Percentiles rank a stretch among this genome's conserved stretches.
phyloP scores from a whole-genome alignment of 1,140 invertebrate genomes.

The Oedothorax gibbosus region DNA sequence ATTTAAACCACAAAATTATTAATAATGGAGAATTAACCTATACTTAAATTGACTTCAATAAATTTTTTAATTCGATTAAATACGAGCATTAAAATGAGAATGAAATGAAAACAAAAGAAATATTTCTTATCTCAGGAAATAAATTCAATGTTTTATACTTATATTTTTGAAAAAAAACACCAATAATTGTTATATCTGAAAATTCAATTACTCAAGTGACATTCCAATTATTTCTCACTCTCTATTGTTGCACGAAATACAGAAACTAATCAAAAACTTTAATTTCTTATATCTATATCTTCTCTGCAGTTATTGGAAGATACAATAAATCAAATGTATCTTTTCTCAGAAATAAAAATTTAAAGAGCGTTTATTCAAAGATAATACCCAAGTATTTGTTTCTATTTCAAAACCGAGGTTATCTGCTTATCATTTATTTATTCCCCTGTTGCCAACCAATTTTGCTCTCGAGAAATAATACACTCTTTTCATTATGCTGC shows the following conservation, averaged over 20 bases:
- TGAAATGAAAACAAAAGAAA: too few species aligned
- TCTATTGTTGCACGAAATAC: constrained; percentile 3
- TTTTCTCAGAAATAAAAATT: constrained; percentile 10
- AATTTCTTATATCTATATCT: not conserved
- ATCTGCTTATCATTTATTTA: constrained; percentile 38
- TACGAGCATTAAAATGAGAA: too few species aligned
- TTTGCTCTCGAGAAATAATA: constrained; percentile 43
- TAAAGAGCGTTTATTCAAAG: constrained; percentile 21
- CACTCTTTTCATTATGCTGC: constrained; percentile 36
- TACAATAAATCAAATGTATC: constrained; percentile 26
- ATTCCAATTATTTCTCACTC: constrained; percentile 1
- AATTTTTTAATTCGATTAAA: too few species aligned
- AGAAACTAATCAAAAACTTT: constrained; percentile 20
- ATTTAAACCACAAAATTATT: too few species aligned
- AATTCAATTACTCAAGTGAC: not conserved
- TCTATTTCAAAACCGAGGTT: not conserved
- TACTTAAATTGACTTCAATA: too few species aligned
- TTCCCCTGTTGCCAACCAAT: constrained; percentile 17
- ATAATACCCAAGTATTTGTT: not conserved
- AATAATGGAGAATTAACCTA: too few species aligned
- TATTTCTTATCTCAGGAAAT: too few species aligned
- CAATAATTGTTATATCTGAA: too few species aligned
- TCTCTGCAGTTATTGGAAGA: constrained; percentile 2
- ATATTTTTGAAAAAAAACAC: not conserved
- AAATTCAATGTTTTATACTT: not conserved